phyloP scores from a whole-genome alignment of 2,888 invertebrate species.

The Zootermopsis nevadensis region DNA sequence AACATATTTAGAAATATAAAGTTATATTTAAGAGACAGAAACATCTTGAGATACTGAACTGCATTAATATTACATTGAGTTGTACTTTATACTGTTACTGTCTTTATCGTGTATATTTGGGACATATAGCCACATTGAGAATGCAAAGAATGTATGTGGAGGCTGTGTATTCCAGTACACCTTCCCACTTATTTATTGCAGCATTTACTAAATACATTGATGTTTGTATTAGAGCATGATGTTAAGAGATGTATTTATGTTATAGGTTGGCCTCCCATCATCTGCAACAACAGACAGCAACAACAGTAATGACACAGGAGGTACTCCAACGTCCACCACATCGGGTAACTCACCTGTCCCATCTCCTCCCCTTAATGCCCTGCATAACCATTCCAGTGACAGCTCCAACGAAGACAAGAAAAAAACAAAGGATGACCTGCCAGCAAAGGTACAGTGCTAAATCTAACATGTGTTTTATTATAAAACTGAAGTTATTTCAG shows the following conservation, averaged over 20 bases:
- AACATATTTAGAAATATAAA: too few relatives aligned
- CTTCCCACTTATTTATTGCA: neutral
- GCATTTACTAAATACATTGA: neutral
- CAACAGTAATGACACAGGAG: constrained; percentile 83
- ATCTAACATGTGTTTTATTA: too few relatives aligned
- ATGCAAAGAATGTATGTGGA: too few relatives aligned
- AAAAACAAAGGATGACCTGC: constrained; percentile 56
- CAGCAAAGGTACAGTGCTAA: constrained; percentile 54
- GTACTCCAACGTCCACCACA: constrained; percentile 85
- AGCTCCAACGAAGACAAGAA: constrained; percentile 61
- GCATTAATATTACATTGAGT: too few relatives aligned
- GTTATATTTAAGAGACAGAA: too few relatives aligned
- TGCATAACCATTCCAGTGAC: constrained; percentile 84
- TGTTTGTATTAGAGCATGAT: neutral
- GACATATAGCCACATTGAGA: too few relatives aligned
- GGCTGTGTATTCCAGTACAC: too few relatives aligned
- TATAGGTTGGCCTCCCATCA: constrained; percentile 73
- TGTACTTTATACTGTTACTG: too few relatives aligned
- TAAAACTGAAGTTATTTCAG: too few relatives aligned
- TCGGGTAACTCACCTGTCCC: constrained; percentile 77
- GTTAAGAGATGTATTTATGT: neutral
- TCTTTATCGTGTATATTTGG: too few relatives aligned
- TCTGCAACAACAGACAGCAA: constrained; percentile 87
- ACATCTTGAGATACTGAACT: too few relatives aligned
- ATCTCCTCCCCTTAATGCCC: constrained; percentile 71